Evolutionary conservation across 2,888 invertebrate species (phyloP).

Genomic region (Amphipyra berbera): DNA sequence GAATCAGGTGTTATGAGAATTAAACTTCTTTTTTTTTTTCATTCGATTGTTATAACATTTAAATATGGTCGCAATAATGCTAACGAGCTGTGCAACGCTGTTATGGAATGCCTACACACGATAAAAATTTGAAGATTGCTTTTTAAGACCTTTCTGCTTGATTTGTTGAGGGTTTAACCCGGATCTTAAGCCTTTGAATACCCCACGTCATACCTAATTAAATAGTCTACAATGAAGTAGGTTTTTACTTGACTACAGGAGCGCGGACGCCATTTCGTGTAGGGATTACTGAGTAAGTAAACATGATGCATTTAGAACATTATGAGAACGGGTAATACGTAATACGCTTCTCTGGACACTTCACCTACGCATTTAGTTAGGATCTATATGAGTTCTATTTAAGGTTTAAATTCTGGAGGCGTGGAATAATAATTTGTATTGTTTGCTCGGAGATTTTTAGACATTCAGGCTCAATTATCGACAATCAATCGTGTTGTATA

Average conservation of each 20-base stretch:
- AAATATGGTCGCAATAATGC: slow-evolving; percentile 12
- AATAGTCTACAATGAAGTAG: not conserved
- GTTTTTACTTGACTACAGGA: not conserved
- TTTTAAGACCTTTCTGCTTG: slow-evolving; percentile 11
- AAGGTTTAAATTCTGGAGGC: slow-evolving; percentile 23
- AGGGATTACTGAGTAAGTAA: slow-evolving; percentile 2
- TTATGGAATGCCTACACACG: slow-evolving; percentile 21
- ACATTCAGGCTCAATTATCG: slow-evolving; percentile 18
- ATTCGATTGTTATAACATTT: slow-evolving; percentile 49
- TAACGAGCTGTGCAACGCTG: slow-evolving; percentile 8
- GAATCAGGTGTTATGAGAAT: slow-evolving; percentile 63
- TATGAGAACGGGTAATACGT: slow-evolving; percentile 2
- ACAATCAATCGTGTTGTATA: slow-evolving; percentile 20
- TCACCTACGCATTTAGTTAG: slow-evolving; percentile 20
- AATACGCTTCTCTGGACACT: slow-evolving; percentile 23
- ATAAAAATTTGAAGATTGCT: not conserved
- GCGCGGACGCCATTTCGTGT: slow-evolving; percentile 7
- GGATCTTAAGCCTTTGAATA: slow-evolving; percentile 19
- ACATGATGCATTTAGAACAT: slow-evolving; percentile 3
- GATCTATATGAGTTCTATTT: slow-evolving; percentile 17
- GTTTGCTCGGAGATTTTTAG: slow-evolving; percentile 16
- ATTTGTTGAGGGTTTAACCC: slow-evolving; percentile 1
- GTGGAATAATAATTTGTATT: slow-evolving; percentile 28
- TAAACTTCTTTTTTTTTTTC: slow-evolving; percentile 37
- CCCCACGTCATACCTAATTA: slow-evolving; percentile 1